Evolutionary conservation across 2,113 vertebrate genomes (phyloP), one percentile per base, ranked within the genome.

Genomic region (Tupaia tana): DNA sequence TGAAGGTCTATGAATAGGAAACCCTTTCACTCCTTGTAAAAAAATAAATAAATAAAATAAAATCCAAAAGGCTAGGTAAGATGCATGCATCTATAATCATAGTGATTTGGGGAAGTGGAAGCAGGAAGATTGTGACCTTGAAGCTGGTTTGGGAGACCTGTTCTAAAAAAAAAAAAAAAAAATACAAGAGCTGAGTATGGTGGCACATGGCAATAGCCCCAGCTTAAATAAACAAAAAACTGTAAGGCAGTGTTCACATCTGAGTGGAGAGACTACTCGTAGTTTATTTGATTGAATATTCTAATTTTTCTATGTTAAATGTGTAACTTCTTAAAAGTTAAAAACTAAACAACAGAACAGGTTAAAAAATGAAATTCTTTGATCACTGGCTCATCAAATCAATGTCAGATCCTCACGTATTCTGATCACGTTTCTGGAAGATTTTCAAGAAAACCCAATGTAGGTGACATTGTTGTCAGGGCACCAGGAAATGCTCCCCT

Each of bases 381-480:
- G 27, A 86, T 81, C 74, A 67, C 25, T 27, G 12, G 22, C 29
- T 95, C 71, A 85, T 85, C 67, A n/a, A 79, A 75, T 92, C 34
- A 67, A 10, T 80, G 52, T 56, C 43, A 93, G 58, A 77, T 90
- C 24, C 43, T 90, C 61, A 77, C 19, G 13, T 58, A 79, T 93
- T 93, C 81, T 54, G 71, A 90, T 86, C 81, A 63, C 63, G 85
- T 82, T 96, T 93, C 67, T 80, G 66, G 8, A 59, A 87, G 10
- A 69, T 94, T 91, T 96, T 81, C 69, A 79, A 67, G 64, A 82
- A 43, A 90, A 82, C 58, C 58, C 71, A 58, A 7, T 34, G n/a
- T 75, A 93, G 86, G 81, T 93, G 90, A 81, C 31, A 11, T 69
- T 67, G 90, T 97, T 96, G 88, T 92, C 88, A 96, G 93, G 90